A percentile compares a stretch with the other conserved stretches of the same genome.
phyloP scores from a whole-genome alignment of 1,140 invertebrate species.

The Octopus bimaculoides region DNA sequence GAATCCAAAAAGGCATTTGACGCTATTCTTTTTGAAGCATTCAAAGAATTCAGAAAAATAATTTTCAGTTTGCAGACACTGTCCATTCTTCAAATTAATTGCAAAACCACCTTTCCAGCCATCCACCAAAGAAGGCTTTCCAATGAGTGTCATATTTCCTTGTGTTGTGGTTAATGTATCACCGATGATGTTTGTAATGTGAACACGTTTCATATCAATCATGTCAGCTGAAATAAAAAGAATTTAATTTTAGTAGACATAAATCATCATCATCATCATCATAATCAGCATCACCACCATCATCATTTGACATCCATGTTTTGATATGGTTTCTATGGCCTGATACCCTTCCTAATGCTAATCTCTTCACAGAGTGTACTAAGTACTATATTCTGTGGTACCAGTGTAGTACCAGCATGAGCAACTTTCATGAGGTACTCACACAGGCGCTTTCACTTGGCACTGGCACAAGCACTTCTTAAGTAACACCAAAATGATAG shows the following conservation, averaged over 20 bases:
- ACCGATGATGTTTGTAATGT: constrained; percentile 28
- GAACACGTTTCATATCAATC: constrained; percentile 24
- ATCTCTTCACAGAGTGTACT: too few species aligned
- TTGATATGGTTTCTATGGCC: too few species aligned
- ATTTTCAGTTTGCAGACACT: constrained; percentile 26
- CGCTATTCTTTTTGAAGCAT: constrained; percentile 11
- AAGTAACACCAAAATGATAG: too few species aligned
- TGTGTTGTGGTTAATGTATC: constrained; percentile 26
- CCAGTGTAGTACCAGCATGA: too few species aligned
- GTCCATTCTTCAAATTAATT: constrained; percentile 29
- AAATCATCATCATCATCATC: too few species aligned
- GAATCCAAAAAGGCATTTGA: constrained; percentile 31
- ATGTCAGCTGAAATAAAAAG: constrained; percentile 25
- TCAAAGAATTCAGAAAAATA: constrained; percentile 17
- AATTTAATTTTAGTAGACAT: not conserved
- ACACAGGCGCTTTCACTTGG: too few species aligned
- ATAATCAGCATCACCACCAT: too few species aligned
- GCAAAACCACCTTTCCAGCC: constrained; percentile 34
- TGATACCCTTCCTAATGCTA: too few species aligned
- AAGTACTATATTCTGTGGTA: too few species aligned
- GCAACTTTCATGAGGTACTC: too few species aligned
- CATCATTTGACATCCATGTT: too few species aligned
- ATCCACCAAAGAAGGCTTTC: constrained; percentile 22
- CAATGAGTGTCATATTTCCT: constrained; percentile 26
- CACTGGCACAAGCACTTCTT: too few species aligned